phyloP scores from a whole-genome alignment of 2,797 vertebrate genomes.

The Triplophysa bombifrons region DNA sequence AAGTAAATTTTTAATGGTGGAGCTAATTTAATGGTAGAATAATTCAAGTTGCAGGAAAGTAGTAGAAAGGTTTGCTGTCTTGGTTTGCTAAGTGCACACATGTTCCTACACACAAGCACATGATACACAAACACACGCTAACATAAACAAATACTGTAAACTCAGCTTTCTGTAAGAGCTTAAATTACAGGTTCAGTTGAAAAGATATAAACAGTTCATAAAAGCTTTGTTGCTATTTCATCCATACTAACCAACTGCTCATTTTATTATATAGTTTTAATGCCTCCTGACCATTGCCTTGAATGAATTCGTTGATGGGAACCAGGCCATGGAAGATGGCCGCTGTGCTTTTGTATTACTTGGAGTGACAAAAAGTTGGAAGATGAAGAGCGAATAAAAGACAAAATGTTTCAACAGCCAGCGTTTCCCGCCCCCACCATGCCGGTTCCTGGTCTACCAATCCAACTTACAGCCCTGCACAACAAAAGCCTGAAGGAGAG shows the following conservation, averaged over 20 bases:
- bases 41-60: constrained; percentile 58
- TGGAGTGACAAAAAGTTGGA: constrained; percentile 46
- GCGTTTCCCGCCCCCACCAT: constrained; percentile 38
- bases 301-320: constrained; percentile 45
- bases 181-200: background rate
- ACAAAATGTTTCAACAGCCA: constrained; percentile 42
- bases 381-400: constrained; percentile 15
- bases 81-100: constrained; percentile 57
- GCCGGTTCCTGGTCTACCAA: constrained; percentile 51
- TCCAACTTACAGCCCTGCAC: constrained; percentile 57
- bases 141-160: constrained; percentile 10
- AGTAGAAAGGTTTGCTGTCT: constrained; percentile 47
- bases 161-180: background rate
- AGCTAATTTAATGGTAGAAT: constrained; percentile 63
- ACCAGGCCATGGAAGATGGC: constrained; percentile 45
- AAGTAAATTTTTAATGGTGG: constrained; percentile 69
- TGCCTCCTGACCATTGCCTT: constrained; percentile 72
- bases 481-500: constrained; percentile 33
- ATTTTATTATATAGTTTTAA: constrained; percentile 70
- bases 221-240: background rate
- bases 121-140: background rate
- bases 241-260: constrained; percentile 32
- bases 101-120: background rate
- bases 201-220: background rate
- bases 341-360: constrained; percentile 42